Percentiles rank a stretch among this genome's conserved stretches.
Evolutionary conservation across 2,888 invertebrate genomes (phyloP).

Genomic region (Cacoxenus indagator): DNA sequence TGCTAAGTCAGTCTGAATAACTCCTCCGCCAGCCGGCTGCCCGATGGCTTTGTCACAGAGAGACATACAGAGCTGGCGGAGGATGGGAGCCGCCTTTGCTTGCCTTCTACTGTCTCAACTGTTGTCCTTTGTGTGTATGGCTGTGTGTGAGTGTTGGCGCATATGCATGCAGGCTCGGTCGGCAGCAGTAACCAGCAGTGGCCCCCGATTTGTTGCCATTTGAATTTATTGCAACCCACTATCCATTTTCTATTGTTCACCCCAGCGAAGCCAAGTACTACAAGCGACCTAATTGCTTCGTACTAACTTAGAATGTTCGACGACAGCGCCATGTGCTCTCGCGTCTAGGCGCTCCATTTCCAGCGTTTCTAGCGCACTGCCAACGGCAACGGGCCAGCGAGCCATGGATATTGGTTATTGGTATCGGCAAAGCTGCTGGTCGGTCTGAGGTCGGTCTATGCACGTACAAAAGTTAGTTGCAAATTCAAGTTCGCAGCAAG

Average conservation of each 20-base stretch:
- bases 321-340: slow-evolving; percentile 18
- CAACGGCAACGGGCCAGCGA: neutral
- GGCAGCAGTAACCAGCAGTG: slow-evolving; percentile 30
- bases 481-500: slow-evolving; percentile 31
- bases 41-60: too few relatives aligned
- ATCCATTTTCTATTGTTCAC: slow-evolving; percentile 61
- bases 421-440: too few relatives aligned
- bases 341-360: slow-evolving; percentile 57
- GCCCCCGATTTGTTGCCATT: slow-evolving; percentile 61
- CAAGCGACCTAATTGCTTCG: slow-evolving; percentile 58
- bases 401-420: too few relatives aligned
- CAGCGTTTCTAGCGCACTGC: slow-evolving; percentile 36
- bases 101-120: neutral
- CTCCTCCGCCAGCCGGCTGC: neutral
- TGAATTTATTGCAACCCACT: slow-evolving; percentile 66
- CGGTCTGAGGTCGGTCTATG: too few relatives aligned
- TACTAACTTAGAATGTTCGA: slow-evolving; percentile 22
- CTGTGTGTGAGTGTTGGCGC: slow-evolving; percentile 10
- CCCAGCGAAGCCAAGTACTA: slow-evolving; percentile 18
- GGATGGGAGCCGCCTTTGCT: slow-evolving; percentile 36
- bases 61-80: slow-evolving; percentile 1
- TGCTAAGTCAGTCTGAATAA: too few relatives aligned
- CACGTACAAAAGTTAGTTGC: slow-evolving; percentile 27
- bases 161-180: slow-evolving; percentile 18
- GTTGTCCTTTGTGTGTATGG: neutral